These are phyloP conservation scores for Pholis gunnellus DNA, from an alignment of 2,113 vertebrate species.

Conservation along the genomic window DNA sequence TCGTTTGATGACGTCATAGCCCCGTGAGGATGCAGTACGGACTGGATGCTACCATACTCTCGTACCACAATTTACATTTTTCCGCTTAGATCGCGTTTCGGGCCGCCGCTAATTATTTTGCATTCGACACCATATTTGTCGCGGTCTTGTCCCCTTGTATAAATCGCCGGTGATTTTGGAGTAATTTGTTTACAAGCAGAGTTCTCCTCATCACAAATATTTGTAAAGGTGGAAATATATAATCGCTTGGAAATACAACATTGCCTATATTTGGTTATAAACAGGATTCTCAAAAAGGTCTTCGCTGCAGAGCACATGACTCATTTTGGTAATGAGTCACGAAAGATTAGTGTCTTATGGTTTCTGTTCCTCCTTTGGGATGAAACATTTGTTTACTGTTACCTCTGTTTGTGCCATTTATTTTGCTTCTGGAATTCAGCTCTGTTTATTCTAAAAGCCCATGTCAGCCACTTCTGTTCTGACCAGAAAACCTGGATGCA, in stretches of 20 bases:
- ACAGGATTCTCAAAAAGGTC: conserved; percentile 23
- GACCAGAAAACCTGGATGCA: conserved; percentile 59
- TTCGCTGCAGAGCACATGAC: conserved; percentile 50
- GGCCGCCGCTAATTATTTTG: neutral
- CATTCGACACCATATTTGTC: conserved; percentile 14
- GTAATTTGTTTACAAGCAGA: conserved; percentile 15
- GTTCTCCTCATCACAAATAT: conserved; percentile 57
- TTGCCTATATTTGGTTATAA: conserved; percentile 65
- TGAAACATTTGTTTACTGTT: conserved; percentile 67
- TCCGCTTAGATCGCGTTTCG: conserved; percentile 22
- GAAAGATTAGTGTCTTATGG: conserved; percentile 46
- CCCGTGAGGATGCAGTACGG: neutral
- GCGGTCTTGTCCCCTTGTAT: neutral
- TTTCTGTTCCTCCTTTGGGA: conserved; percentile 54
- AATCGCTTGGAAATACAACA: conserved; percentile 52
- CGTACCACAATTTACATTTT: conserved; percentile 31
- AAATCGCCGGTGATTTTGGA: conserved; percentile 3
- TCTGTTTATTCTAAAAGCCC: conserved; percentile 62
- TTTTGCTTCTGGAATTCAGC: conserved; percentile 70
- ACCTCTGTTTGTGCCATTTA: conserved; percentile 65
- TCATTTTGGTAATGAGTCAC: conserved; percentile 63
- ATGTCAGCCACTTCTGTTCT: conserved; percentile 67
- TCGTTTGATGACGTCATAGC: conserved; percentile 30
- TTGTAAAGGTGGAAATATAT: conserved; percentile 57
- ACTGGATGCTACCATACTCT: conserved; percentile 4